Evolutionary conservation across 2,113 vertebrate species (phyloP), one percentile per base, ranked within the genome.

Genomic region (Burhinus oedicnemus): DNA sequence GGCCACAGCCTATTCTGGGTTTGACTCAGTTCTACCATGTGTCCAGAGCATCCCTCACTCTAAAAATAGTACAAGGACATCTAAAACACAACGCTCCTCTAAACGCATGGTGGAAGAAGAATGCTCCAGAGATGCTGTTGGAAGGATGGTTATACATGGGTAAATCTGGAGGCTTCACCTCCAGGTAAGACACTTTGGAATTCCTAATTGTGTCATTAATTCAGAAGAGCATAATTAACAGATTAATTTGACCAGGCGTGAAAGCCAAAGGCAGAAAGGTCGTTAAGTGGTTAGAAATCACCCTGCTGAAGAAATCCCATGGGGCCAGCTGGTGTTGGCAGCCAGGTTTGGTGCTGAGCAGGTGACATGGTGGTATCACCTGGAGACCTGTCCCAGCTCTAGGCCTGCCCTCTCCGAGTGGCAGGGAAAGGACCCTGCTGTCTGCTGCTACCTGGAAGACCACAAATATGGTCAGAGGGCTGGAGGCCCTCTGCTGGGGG

Each of bases 331-430:
- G 25, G 16, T 58, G 65, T 26, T 32, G 54, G 60, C 64, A 51
- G 64, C 47, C 36, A 19, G 47, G 20, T 44, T 45, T 47, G 38
- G 12, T 62, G 61, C 23, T 62, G 49, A 40, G 49, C 0, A 0
- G 27, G 30, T 26, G 15, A 36, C 0, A 1, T 34, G 44, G 25
- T 76, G 51, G 16, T 23, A 34, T 11, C 65, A 52, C 23, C 55
- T 69, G 78, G 42, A 87, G 62, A 58, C 11, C 4, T 45, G 21
- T 30, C 68, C 78, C 83, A 90, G 78, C 69, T 74, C 57, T 72
- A 36, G 38, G 7, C 18, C 27, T 65, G 19, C 9, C 27, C 30
- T 14, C n/a, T 30, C 2, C 2, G 66, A 57, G 21, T 0, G 0
- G 22, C 70, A 79, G 51, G 22, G 40, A 57, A 74, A 69, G 29